These are phyloP conservation scores for Cheilosia scutellata DNA, from an alignment of 2,888 invertebrate genomes.

Conservation along the genomic window DNA sequence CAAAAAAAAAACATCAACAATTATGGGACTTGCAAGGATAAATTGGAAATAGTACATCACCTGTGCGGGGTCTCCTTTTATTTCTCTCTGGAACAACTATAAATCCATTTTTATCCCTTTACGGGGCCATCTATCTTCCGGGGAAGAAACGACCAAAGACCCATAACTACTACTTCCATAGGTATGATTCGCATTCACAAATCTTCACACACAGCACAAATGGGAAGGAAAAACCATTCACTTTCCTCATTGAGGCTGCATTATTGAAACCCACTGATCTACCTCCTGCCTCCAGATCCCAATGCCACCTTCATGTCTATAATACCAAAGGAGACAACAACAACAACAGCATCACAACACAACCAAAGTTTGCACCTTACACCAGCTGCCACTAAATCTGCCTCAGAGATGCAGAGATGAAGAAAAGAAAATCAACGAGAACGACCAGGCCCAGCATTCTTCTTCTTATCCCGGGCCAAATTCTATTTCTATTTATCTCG, in stretches of 20 bases:
- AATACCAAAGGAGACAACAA: conserved; percentile 27
- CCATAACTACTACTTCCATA: conserved; percentile 70
- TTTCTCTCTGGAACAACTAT: conserved; percentile 73
- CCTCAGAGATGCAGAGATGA: conserved; percentile 24
- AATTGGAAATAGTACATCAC: conserved; percentile 75
- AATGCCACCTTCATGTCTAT: neutral
- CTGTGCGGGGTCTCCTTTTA: conserved; percentile 63
- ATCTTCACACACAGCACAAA: conserved; percentile 70
- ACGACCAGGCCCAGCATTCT: conserved; percentile 50
- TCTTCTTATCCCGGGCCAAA: conserved; percentile 60
- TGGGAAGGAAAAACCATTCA: conserved; percentile 59
- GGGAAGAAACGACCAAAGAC: conserved; percentile 54
- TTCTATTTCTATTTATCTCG: conserved; percentile 73
- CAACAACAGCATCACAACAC: conserved; percentile 6
- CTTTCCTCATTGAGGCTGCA: conserved; percentile 70
- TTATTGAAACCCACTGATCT: conserved; percentile 73
- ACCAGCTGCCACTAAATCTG: conserved; percentile 70
- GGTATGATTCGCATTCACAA: conserved; percentile 74
- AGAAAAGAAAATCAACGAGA: conserved; percentile 62
- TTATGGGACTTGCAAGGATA: conserved; percentile 62
- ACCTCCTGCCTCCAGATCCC: conserved; percentile 35
- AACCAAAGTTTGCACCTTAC: conserved; percentile 55
- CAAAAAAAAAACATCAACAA: conserved; percentile 43
- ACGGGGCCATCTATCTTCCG: conserved; percentile 71
- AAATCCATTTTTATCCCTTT: conserved; percentile 76